Percentiles rank a stretch among this genome's conserved stretches.
These are phyloP conservation scores for Arrhopalites spinosus DNA, from an alignment of 2,888 invertebrate species.

Conservation along the genomic window DNA sequence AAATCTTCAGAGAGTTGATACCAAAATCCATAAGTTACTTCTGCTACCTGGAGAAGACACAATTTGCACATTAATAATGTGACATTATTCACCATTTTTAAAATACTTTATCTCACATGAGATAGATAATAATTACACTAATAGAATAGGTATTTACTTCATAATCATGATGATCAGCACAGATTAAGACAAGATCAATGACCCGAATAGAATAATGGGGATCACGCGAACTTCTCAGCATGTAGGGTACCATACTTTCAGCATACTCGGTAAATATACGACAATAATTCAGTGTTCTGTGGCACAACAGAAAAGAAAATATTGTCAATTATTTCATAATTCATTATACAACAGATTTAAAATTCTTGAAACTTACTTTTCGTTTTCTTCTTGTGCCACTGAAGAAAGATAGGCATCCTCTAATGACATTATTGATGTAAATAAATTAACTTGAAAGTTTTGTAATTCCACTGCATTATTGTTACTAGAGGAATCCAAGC, in stretches of 20 bases:
- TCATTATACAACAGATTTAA: too few relatives aligned
- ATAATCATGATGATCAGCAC: slow-evolving; percentile 96
- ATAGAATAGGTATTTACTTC: slow-evolving; percentile 70
- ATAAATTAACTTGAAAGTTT: slow-evolving; percentile 77
- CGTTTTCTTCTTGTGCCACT: slow-evolving; percentile 90
- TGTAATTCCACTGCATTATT: slow-evolving; percentile 70
- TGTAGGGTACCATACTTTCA: slow-evolving; percentile 85
- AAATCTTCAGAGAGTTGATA: slow-evolving; percentile 92
- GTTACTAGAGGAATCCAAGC: slow-evolving; percentile 58
- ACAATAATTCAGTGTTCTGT: slow-evolving; percentile 84
- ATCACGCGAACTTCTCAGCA: slow-evolving; percentile 69
- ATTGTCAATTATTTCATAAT: too few relatives aligned
- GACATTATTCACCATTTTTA: neutral
- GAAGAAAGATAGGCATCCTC: slow-evolving; percentile 87
- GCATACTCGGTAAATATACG: slow-evolving; percentile 93
- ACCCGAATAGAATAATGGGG: slow-evolving; percentile 80
- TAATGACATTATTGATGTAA: slow-evolving; percentile 77
- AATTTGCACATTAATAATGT: slow-evolving; percentile 21
- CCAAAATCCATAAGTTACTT: slow-evolving; percentile 90
- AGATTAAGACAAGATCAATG: slow-evolving; percentile 84
- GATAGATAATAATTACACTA: neutral
- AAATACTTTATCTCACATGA: neutral
- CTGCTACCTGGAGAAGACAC: slow-evolving; percentile 70
- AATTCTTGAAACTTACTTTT: slow-evolving; percentile 66
- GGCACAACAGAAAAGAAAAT: neutral